Conservation (phyloP, 2,113 vertebrate genomes). For the Pica pica region DNA sequence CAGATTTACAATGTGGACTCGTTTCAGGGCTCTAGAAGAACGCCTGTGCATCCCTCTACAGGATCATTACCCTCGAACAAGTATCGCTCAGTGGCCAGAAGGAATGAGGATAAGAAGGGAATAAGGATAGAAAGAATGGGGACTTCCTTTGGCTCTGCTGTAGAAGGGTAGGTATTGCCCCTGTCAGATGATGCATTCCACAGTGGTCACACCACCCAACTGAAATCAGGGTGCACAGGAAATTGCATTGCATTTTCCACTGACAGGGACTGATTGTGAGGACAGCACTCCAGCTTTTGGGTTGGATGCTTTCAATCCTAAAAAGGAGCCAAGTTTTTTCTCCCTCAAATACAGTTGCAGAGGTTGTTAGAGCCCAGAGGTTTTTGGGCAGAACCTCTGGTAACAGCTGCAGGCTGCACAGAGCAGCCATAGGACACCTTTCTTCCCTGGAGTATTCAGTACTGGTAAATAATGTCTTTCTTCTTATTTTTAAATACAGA, state of each 20-base stretch:
- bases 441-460: neutral
- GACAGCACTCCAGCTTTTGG: neutral
- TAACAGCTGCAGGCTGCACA: neutral
- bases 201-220: fast-evolving
- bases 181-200: neutral
- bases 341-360: neutral
- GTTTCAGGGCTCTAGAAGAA: neutral
- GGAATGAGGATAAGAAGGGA: neutral
- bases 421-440: neutral
- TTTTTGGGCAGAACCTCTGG: neutral
- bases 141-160: neutral
- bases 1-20: neutral
- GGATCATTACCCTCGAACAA: neutral
- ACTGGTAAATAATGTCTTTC: neutral
- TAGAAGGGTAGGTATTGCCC: neutral
- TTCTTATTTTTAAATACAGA: neutral
- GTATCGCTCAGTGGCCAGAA: fast-evolving
- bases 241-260: neutral
- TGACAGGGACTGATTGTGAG: neutral
- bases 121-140: neutral
- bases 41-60: neutral
- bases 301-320: neutral
- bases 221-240: neutral
- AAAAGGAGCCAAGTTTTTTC: neutral
- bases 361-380: neutral